A percentile compares a stretch with the other conserved stretches of the same genome.
These are phyloP conservation scores for Conger conger DNA, from an alignment of 2,113 vertebrate genomes.

Conservation along the genomic window DNA sequence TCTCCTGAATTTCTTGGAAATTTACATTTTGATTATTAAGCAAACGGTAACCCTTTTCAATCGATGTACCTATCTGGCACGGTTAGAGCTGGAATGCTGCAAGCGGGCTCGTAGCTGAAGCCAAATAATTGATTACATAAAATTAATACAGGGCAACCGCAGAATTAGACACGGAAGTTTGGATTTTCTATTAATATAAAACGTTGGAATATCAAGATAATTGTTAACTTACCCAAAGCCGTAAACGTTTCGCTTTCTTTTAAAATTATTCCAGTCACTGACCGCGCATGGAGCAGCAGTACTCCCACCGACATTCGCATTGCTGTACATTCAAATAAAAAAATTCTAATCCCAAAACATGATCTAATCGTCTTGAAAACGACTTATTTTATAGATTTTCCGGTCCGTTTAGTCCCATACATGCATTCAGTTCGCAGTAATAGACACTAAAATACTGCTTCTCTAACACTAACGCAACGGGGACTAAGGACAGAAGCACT, in stretches of 20 bases:
- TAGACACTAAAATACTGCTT: constrained; percentile 23
- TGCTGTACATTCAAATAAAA: constrained; percentile 59
- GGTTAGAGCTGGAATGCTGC: neutral
- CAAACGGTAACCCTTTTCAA: neutral
- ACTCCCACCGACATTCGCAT: constrained; percentile 44
- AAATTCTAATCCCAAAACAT: constrained; percentile 62
- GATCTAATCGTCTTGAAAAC: constrained; percentile 64
- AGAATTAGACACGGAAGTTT: neutral
- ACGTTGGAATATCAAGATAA: neutral
- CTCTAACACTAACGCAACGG: constrained; percentile 21
- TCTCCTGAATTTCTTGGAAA: neutral
- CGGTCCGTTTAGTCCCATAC: constrained; percentile 60
- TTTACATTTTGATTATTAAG: neutral
- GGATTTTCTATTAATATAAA: neutral
- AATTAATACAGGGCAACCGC: neutral
- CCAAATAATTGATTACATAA: neutral
- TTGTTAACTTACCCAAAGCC: constrained; percentile 62
- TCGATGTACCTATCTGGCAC: neutral
- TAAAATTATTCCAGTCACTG: constrained; percentile 60
- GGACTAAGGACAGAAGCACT: constrained; percentile 29
- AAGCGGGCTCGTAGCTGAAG: neutral
- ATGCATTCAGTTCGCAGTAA: constrained; percentile 45
- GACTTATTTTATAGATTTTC: constrained; percentile 56
- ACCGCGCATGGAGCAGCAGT: constrained; percentile 59
- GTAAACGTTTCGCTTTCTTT: constrained; percentile 49